Conservation (phyloP, 2,888 invertebrate species). For the Argyra leucocephala region DNA sequence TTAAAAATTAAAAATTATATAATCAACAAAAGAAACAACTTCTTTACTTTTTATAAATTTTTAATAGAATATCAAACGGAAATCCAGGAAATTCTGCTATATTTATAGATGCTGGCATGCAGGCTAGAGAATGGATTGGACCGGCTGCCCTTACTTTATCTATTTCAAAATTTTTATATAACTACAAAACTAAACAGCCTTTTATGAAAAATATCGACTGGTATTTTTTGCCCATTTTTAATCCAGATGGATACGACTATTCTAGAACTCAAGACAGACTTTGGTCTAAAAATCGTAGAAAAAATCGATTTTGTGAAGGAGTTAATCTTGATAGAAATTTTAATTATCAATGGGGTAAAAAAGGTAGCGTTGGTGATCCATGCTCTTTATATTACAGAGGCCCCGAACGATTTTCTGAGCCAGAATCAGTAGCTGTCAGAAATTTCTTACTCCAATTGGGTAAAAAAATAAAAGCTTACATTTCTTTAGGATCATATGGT, state of each 20-base stretch:
- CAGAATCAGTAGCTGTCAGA: slow-evolving; percentile 61
- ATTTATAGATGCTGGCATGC: slow-evolving; percentile 67
- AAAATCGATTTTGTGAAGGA: slow-evolving; percentile 55
- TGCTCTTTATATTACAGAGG: slow-evolving; percentile 76
- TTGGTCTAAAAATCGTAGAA: slow-evolving; percentile 69
- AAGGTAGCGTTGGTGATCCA: slow-evolving; percentile 66
- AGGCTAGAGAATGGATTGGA: slow-evolving; percentile 82
- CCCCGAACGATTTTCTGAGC: slow-evolving; percentile 70
- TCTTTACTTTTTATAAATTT: background rate
- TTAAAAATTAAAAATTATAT: background rate
- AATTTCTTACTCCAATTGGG: slow-evolving; percentile 43
- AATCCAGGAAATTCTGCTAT: slow-evolving; percentile 51
- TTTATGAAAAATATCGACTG: slow-evolving; percentile 72
- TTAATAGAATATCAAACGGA: slow-evolving; percentile 57
- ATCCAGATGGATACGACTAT: slow-evolving; percentile 82
- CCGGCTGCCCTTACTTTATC: slow-evolving; percentile 68
- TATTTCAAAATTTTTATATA: slow-evolving; percentile 59
- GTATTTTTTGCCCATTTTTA: slow-evolving; percentile 64
- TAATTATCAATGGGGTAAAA: slow-evolving; percentile 73
- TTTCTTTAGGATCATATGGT: slow-evolving; percentile 44
- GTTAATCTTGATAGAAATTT: slow-evolving; percentile 80
- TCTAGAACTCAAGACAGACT: slow-evolving; percentile 68
- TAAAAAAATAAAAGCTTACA: slow-evolving; percentile 32
- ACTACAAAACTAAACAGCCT: slow-evolving; percentile 52
- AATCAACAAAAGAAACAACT: background rate